Evolutionary conservation across 2,113 vertebrate species (phyloP), one percentile per base, ranked within the genome.

Genomic region (Melanocharis versteri): DNA sequence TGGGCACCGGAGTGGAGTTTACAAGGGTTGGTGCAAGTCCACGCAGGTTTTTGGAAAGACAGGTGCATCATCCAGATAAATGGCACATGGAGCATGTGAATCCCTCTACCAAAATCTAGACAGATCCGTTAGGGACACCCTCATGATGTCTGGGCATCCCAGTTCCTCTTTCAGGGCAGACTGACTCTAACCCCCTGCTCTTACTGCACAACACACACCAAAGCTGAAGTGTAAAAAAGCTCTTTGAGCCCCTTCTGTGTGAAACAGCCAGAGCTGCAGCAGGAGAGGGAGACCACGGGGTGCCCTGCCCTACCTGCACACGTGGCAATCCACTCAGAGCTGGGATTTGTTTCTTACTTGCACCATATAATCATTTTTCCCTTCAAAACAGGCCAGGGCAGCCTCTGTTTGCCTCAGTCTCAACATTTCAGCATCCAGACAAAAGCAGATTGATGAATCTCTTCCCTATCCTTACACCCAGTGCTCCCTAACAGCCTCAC

Each of bases 81-180:
- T 0, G 17, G 42, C 47, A 40, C 9, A 2, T 1, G 15, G 33
- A 69, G 1, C 19, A 12, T 0, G 0, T 5, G 40, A n/a, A 35
- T 15, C 40, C 17, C 40, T 50, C 30, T 6, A 1, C 22, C 15
- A 42, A 44, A 45, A 30, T 8, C 27, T 1, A 27, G 40, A 16
- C 20, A 50, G 35, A 35, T 15, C 23, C 56, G 6, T 8, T 1
- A 69, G 27, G 58, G 28, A 39, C 1, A 2, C 14, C 31, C 75
- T 37, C 21, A 2, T 0, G 14, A 21, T 15, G 8, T 27, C 80
- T 70, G 60, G 28, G 37, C 51, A 87, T 11, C n/a, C 42, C 44
- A 44, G 2, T 8, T 68, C 27, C 56, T 47, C 51, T 47, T 45
- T 30, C 64, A 39, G 42, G 15, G 35, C 35, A n/a, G 31, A 3